phyloP scores from a whole-genome alignment of 1,140 invertebrate genomes.

The Lordiphosa stackelbergi region DNA sequence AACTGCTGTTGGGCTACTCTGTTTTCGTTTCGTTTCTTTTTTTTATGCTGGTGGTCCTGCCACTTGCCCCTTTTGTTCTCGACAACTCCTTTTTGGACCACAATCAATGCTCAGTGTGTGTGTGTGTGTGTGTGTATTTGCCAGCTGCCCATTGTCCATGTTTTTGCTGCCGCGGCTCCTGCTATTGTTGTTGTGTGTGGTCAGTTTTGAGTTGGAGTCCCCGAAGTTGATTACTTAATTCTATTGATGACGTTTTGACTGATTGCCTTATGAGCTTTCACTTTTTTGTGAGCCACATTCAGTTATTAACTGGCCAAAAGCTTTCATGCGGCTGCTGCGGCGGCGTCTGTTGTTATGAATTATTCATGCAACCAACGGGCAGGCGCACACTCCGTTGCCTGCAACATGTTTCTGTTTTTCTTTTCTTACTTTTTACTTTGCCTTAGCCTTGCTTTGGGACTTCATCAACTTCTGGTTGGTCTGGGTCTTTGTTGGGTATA shows the following conservation, averaged over 20 bases:
- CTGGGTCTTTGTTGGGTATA: constrained; percentile 34
- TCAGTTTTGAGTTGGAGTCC: constrained; percentile 55
- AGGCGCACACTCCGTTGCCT: constrained; percentile 48
- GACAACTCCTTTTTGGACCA: constrained; percentile 65
- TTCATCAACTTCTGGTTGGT: constrained; percentile 45
- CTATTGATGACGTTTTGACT: constrained; percentile 76
- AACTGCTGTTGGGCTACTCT: constrained; percentile 46
- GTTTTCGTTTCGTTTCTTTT: constrained; percentile 2
- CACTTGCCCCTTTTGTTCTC: constrained; percentile 52
- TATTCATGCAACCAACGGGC: constrained; percentile 69
- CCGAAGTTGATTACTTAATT: constrained; percentile 74
- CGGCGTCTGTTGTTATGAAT: constrained; percentile 56
- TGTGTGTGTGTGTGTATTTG: constrained; percentile 7
- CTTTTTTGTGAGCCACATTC: constrained; percentile 54
- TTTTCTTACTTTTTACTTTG: constrained; percentile 2
- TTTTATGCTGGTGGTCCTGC: constrained; percentile 53
- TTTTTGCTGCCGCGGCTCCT: no score
- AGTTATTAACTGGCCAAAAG: constrained; percentile 60
- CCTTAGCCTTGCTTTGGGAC: constrained; percentile 50
- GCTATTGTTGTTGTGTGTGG: constrained; percentile 58
- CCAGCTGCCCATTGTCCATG: constrained; percentile 38
- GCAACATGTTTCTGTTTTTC: constrained; percentile 28
- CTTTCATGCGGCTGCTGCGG: constrained; percentile 27
- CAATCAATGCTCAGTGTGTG: constrained; percentile 48
- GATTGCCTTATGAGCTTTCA: constrained; percentile 76